Evolutionary conservation across 2,797 vertebrate genomes (phyloP).

Genomic region (Anas bahamensis): DNA sequence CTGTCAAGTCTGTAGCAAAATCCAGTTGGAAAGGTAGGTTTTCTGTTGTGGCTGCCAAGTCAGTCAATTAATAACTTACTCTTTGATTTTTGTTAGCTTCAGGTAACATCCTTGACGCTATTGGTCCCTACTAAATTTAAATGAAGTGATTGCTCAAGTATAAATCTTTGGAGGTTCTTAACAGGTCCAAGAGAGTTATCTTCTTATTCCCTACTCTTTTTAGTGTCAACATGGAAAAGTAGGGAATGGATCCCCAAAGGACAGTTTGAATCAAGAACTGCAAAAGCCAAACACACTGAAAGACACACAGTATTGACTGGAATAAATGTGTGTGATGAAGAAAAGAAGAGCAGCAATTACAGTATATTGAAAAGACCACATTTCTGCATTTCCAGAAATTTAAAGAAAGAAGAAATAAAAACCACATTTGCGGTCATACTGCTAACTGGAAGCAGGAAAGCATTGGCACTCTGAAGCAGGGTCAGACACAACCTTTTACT

Average conservation of each 20-base stretch:
- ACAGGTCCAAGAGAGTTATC: neutral
- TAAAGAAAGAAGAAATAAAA: conserved; percentile 34
- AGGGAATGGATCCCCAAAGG: neutral
- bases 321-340: conserved; percentile 1
- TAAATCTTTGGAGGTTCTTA: neutral
- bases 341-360: neutral
- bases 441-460: conserved; percentile 63
- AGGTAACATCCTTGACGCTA: neutral
- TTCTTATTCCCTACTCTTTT: neutral
- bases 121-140: neutral
- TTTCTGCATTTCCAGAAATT: conserved; percentile 52
- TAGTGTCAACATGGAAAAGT: neutral
- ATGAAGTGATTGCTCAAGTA: neutral
- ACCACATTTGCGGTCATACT: conserved; percentile 1
- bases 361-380: conserved; percentile 26
- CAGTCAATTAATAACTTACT: neutral
- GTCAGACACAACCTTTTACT: conserved; percentile 53
- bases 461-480: conserved; percentile 18
- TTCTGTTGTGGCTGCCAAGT: neutral
- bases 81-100: neutral
- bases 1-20: neutral
- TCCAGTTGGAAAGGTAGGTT: neutral
- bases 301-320: neutral
- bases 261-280: neutral
- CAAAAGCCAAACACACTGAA: neutral